Evolutionary conservation across 2,888 invertebrate species (phyloP).

Genomic region (Macropis europaea): DNA sequence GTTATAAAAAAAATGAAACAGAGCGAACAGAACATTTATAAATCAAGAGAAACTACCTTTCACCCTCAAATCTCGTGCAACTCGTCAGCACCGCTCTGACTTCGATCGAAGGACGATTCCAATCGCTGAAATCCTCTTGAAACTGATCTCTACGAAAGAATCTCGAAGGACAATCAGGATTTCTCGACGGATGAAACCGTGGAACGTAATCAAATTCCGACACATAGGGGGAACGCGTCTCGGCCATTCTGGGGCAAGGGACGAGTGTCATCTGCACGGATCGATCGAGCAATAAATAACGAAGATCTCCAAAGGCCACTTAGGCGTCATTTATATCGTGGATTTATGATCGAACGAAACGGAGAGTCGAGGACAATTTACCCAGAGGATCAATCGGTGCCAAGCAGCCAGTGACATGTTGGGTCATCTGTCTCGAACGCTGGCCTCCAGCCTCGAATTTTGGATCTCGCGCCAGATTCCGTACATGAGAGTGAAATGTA

Average conservation of each 20-base stretch:
- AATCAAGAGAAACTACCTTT: too few species aligned
- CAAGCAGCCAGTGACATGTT: slow-evolving; percentile 63
- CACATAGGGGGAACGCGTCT: slow-evolving; percentile 50
- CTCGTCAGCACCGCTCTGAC: slow-evolving; percentile 37
- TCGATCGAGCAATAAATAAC: slow-evolving; percentile 2
- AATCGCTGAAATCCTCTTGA: neutral
- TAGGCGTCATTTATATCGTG: neutral
- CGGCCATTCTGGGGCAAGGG: slow-evolving; percentile 45
- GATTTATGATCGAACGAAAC: neutral
- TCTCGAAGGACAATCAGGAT: slow-evolving; percentile 59
- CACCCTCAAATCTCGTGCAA: slow-evolving; percentile 37
- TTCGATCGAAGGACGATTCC: slow-evolving; percentile 46
- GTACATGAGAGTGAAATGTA: too few species aligned
- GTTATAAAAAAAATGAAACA: neutral
- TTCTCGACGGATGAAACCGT: slow-evolving; percentile 64
- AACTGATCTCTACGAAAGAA: neutral
- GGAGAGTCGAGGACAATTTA: slow-evolving; percentile 54
- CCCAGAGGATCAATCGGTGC: slow-evolving; percentile 60
- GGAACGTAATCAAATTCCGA: slow-evolving; percentile 63
- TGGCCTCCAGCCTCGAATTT: slow-evolving; percentile 18
- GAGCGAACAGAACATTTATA: neutral
- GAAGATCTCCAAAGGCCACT: neutral
- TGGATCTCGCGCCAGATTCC: slow-evolving; percentile 10
- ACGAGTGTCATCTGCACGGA: slow-evolving; percentile 51
- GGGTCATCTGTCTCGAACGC: slow-evolving; percentile 53